Evolutionary conservation across 1,140 invertebrate genomes (phyloP).

Genomic region (Notospermus geniculatus): DNA sequence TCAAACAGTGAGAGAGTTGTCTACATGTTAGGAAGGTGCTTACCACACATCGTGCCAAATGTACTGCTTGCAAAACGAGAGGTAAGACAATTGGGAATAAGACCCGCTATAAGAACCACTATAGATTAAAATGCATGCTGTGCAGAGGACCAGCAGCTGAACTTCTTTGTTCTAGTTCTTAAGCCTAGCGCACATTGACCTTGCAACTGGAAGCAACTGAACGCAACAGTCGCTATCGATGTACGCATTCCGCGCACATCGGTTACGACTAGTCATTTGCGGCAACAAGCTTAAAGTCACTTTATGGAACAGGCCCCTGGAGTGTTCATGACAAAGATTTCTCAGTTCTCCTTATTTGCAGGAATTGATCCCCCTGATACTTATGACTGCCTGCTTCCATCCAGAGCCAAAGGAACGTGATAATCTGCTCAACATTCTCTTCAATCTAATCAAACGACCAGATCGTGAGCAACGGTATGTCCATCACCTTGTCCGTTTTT

Average conservation of each 20-base stretch:
- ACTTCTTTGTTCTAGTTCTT: too few relatives aligned
- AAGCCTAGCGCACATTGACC: too few relatives aligned
- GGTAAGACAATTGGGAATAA: conserved; percentile 34
- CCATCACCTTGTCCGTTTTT: background rate
- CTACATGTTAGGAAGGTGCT: conserved; percentile 50
- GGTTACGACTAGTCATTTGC: too few relatives aligned
- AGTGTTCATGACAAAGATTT: too few relatives aligned
- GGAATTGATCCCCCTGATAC: conserved; percentile 71
- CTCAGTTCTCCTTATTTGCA: too few relatives aligned
- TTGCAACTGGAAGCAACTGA: too few relatives aligned
- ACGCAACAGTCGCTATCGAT: too few relatives aligned
- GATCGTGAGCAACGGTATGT: conserved; percentile 65
- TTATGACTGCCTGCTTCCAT: conserved; percentile 67
- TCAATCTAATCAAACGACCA: conserved; percentile 75
- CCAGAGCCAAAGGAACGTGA: conserved; percentile 64
- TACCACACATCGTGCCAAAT: conserved; percentile 69
- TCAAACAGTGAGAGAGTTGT: conserved; percentile 46
- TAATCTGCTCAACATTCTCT: conserved; percentile 68
- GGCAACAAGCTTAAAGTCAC: too few relatives aligned
- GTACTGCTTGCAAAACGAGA: conserved; percentile 69
- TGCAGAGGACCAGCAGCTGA: too few relatives aligned
- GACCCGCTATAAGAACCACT: background rate
- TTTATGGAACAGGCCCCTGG: too few relatives aligned
- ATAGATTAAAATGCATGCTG: too few relatives aligned
- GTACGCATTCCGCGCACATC: too few relatives aligned